A percentile compares a stretch with the other conserved stretches of the same genome.
phyloP scores from a whole-genome alignment of 2,797 vertebrate genomes.

The Pseudopleuronectes americanus region DNA sequence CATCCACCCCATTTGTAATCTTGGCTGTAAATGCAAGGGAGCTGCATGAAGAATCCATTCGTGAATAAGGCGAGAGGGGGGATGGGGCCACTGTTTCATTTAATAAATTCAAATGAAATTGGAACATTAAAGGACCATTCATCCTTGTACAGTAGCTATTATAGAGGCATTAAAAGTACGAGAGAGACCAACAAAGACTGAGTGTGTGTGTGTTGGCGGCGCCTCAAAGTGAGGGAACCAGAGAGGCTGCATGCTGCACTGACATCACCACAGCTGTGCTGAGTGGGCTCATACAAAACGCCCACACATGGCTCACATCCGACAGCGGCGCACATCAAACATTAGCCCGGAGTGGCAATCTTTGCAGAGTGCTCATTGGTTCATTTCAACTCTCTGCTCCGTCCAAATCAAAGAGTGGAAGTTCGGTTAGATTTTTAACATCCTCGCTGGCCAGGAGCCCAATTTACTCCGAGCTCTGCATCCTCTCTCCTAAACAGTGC shows the following conservation, averaged over 20 bases:
- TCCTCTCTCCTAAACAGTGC: conserved; percentile 22
- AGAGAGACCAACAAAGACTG: neutral
- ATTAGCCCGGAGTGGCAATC: conserved; percentile 64
- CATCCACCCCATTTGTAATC: conserved; percentile 53
- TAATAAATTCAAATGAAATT: conserved; percentile 25
- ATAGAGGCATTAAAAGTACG: conserved; percentile 20
- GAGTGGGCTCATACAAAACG: conserved; percentile 72
- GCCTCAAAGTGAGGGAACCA: conserved; percentile 7
- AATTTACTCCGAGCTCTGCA: conserved; percentile 7
- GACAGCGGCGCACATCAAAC: conserved; percentile 68
- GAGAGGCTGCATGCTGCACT: conserved; percentile 49
- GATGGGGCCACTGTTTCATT: neutral
- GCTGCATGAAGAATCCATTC: conserved; percentile 39
- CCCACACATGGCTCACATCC: conserved; percentile 73
- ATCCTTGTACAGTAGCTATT: conserved; percentile 38
- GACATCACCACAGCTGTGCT: conserved; percentile 77
- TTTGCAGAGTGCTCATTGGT: conserved; percentile 48
- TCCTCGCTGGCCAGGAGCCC: neutral
- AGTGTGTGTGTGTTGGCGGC: neutral
- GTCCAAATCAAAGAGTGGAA: conserved; percentile 35
- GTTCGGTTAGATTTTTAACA: conserved; percentile 36
- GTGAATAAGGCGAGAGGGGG: neutral
- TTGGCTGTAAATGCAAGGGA: conserved; percentile 29
- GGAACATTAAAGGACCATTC: conserved; percentile 34
- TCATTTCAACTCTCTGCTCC: conserved; percentile 35